phyloP scores from a whole-genome alignment of 2,797 vertebrate genomes.

The Ara ararauna region DNA sequence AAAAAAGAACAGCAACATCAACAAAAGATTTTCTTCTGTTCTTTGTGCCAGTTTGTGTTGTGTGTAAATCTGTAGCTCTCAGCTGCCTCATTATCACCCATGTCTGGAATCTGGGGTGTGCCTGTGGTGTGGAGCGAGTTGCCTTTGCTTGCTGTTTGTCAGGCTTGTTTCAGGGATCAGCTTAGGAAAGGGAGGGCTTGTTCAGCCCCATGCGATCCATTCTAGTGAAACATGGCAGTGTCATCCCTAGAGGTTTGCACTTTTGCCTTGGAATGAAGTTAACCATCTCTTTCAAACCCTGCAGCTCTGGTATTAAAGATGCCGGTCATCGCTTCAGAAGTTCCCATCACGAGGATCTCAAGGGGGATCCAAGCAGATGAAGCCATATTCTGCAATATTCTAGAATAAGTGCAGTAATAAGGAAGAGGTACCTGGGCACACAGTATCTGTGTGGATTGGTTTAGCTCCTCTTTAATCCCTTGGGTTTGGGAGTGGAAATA shows the following conservation, averaged over 20 bases:
- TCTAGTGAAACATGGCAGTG: background rate
- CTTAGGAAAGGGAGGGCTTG: background rate
- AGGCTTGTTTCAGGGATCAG: background rate
- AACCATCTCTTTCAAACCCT: background rate
- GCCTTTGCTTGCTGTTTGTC: background rate
- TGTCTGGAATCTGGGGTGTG: slow-evolving; percentile 52
- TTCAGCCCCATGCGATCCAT: background rate
- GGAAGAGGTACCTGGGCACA: background rate
- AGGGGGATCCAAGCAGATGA: background rate
- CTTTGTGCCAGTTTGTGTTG: slow-evolving; percentile 59
- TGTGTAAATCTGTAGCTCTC: slow-evolving; percentile 46
- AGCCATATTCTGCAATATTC: background rate
- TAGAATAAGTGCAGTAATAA: background rate
- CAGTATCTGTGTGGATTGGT: background rate
- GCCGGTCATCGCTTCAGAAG: background rate
- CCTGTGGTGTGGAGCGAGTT: background rate
- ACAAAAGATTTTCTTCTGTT: slow-evolving; percentile 48
- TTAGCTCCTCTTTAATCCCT: background rate
- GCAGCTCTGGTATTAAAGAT: background rate
- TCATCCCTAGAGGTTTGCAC: background rate
- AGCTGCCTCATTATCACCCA: slow-evolving; percentile 24
- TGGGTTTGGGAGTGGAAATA: background rate
- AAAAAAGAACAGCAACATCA: slow-evolving; percentile 46
- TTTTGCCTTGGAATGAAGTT: background rate
- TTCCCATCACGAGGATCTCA: background rate